These are phyloP conservation scores for Podotricha telesiphe DNA, from an alignment of 2,888 invertebrate species.

Conservation along the genomic window DNA sequence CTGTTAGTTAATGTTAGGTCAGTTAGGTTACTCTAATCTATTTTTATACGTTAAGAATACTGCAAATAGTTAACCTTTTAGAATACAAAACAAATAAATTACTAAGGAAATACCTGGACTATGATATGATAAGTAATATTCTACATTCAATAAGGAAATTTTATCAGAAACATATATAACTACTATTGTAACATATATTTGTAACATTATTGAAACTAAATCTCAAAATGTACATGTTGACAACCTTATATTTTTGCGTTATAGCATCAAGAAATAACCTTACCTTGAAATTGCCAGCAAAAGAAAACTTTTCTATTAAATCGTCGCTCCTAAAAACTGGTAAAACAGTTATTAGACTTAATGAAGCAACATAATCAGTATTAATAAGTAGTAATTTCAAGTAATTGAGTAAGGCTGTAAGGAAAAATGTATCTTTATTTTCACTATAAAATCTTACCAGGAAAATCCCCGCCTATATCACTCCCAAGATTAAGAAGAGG, in stretches of 20 bases:
- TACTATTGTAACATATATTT: too few species aligned
- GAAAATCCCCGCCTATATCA: background rate
- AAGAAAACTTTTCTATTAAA: conserved; percentile 12
- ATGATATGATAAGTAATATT: background rate
- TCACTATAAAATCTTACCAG: background rate
- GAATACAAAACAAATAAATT: too few species aligned
- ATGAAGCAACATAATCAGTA: background rate
- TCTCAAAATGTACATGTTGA: background rate
- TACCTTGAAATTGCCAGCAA: conserved; percentile 11
- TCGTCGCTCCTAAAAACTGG: background rate
- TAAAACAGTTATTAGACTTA: background rate
- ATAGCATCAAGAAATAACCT: background rate
- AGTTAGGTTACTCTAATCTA: too few species aligned
- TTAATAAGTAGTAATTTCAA: background rate
- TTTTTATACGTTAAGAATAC: too few species aligned
- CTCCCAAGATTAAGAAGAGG: conserved; percentile 12
- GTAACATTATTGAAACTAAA: background rate
- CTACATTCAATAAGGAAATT: background rate
- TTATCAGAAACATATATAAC: too few species aligned
- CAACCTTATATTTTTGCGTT: conserved; percentile 7
- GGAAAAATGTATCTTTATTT: conserved; percentile 6
- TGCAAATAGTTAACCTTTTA: too few species aligned
- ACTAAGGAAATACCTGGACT: too few species aligned
- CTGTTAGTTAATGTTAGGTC: too few species aligned
- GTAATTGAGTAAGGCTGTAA: background rate